A percentile compares a stretch with the other conserved stretches of the same genome.
phyloP scores from a whole-genome alignment of 2,888 invertebrate species.

The Coremacera marginata region DNA sequence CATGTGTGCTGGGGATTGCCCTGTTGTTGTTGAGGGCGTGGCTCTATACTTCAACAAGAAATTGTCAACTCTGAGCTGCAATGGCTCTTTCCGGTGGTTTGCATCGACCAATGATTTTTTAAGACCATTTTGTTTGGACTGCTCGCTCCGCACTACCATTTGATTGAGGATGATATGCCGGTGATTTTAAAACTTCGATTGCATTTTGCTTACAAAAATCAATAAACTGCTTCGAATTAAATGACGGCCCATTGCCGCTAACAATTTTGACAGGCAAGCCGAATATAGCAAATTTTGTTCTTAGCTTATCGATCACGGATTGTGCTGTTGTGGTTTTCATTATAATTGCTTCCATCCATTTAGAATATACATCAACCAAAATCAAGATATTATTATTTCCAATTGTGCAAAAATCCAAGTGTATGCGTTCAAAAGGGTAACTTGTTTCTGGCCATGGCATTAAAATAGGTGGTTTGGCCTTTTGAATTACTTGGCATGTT shows the following conservation, averaged over 20 bases:
- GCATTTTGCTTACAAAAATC: background rate
- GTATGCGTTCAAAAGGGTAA: background rate
- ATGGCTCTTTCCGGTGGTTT: background rate
- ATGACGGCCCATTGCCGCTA: background rate
- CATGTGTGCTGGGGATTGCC: no score
- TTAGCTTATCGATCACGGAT: background rate
- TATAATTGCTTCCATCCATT: background rate
- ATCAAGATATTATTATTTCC: background rate
- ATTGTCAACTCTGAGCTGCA: background rate
- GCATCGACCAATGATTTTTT: background rate
- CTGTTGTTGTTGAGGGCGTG: background rate
- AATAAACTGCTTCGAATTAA: background rate
- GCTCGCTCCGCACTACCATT: background rate
- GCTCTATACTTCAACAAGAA: background rate
- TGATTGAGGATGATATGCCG: no score
- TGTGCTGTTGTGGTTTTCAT: background rate
- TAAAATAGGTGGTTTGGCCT: background rate
- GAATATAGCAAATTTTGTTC: background rate
- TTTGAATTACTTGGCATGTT: background rate
- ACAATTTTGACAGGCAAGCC: background rate
- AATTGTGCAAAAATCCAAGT: background rate
- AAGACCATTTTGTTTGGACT: background rate
- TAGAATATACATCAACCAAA: background rate
- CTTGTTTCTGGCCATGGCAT: background rate
- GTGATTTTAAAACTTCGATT: background rate